Percentiles rank a stretch among this genome's conserved stretches.
Evolutionary conservation across 2,113 vertebrate genomes (phyloP).

Genomic region (Gymnarchus niloticus): DNA sequence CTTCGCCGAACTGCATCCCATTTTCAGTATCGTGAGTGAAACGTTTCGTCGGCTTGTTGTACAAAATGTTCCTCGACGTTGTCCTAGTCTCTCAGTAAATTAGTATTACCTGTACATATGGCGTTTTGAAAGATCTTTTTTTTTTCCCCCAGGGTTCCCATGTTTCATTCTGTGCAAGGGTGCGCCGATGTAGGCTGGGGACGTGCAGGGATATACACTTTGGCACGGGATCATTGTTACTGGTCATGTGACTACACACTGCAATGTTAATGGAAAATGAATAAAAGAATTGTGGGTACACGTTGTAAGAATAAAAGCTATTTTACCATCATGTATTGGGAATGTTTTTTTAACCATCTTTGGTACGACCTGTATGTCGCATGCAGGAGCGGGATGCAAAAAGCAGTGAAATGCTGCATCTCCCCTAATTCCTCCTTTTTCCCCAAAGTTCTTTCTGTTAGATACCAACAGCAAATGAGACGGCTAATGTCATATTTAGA

Average conservation of each 20-base stretch:
- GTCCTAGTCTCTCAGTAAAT: constrained; percentile 62
- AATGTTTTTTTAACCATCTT: background rate
- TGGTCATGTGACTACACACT: constrained; percentile 40
- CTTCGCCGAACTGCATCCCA: constrained; percentile 57
- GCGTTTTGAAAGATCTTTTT: constrained; percentile 54
- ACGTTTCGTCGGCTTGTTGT: constrained; percentile 68
- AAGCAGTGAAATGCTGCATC: background rate
- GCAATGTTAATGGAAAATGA: constrained; percentile 37
- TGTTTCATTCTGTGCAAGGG: constrained; percentile 45
- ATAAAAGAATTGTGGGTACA: constrained; percentile 56
- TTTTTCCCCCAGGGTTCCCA: constrained; percentile 43
- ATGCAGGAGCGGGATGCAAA: no score
- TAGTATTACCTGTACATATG: constrained; percentile 69
- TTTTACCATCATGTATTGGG: constrained; percentile 50
- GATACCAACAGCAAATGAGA: no score
- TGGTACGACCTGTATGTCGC: background rate
- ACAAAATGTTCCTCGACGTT: constrained; percentile 62
- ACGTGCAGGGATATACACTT: constrained; percentile 14
- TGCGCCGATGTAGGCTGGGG: constrained; percentile 42
- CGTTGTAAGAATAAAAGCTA: constrained; percentile 57
- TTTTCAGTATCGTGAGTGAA: constrained; percentile 65
- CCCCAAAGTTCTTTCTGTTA: background rate
- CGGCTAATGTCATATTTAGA: no score
- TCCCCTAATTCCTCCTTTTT: background rate
- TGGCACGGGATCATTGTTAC: background rate